Percentiles rank a stretch among this genome's conserved stretches.
These are phyloP conservation scores for Meganola albula DNA, from an alignment of 2,888 invertebrate genomes.

Conservation along the genomic window DNA sequence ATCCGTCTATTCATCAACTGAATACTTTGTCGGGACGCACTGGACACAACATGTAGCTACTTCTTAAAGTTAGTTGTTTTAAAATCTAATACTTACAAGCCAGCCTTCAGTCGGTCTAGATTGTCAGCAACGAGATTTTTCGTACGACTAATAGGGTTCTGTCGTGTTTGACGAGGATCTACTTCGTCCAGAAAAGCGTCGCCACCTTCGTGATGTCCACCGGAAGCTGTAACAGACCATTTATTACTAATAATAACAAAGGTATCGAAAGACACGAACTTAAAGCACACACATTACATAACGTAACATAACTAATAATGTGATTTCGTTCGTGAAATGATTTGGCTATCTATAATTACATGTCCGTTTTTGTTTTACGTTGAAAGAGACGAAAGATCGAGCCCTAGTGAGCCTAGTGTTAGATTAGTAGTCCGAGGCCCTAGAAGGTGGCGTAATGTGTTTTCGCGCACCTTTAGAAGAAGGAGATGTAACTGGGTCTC, in stretches of 20 bases:
- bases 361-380: neutral
- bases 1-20: no score
- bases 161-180: slow-evolving; percentile 51
- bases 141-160: slow-evolving; percentile 49
- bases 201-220: slow-evolving; percentile 30
- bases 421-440: no score
- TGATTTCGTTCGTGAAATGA: neutral
- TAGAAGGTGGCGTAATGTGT: no score
- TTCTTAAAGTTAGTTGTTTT: no score
- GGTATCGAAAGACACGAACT: neutral
- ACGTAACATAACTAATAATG: neutral
- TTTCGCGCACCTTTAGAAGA: no score
- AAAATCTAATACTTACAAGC: slow-evolving; percentile 46
- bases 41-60: no score
- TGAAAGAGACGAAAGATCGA: neutral
- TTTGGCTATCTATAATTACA: neutral
- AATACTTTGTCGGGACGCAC: no score
- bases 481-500: no score
- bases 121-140: slow-evolving; percentile 52
- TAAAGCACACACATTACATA: neutral
- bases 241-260: no score
- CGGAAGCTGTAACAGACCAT: slow-evolving; percentile 10
- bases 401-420: no score
- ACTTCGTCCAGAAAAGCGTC: slow-evolving; percentile 14
- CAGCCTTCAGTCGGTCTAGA: slow-evolving; percentile 42